Base-by-base conservation (phyloP, 2,888 invertebrate genomes). In the Zaprionus bogoriensis region DNA sequence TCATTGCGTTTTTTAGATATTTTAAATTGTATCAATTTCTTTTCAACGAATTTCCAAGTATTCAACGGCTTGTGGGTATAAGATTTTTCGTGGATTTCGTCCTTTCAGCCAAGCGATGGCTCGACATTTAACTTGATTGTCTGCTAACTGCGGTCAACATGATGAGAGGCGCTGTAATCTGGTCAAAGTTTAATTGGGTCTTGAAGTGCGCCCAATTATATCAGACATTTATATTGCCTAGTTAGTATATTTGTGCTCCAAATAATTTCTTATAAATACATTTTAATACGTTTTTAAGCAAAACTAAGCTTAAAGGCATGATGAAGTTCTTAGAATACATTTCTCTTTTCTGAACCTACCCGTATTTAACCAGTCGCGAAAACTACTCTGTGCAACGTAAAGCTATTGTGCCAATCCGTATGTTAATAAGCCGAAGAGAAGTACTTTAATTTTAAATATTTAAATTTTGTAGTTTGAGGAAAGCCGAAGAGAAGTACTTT, bases 21-120 rank as follows among this genome's bases (percentile, higher is more conserved):
- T 74, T 69, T 59, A 61, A 79, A 74, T 74, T 69, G 66, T 74
- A 64, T 71, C 68, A 69, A 79, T 82, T 79, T 76, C 67, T 48
- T 64, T 17, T 36, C 32, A 17, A 9, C 27, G 1, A 10, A 1
- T 9, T 27, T 10, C 10, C 10, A 27, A 10, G 32, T 7, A 2
- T 32, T 5, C 32, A 32, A 17, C 9, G 32, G 32, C 14, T 36
- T 36, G 17, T n/a, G n/a, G n/a, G n/a, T n/a, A n/a, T n/a, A 36
- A 14, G 32, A 2, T 14, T 32, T 5, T 14, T 5, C 30, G 30
- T 5, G 6, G 5, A 12, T 57, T 58, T 57, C 47, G 54, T 53
- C 59, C 51, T 59, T 67, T 55, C 55, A 36, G 38, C 46, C 48
- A 48, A 36, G 38, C 46, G 48, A 48, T 61, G 44, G 61, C 59